phyloP scores from a whole-genome alignment of 1,140 invertebrate species.

The Drosophila yakuba region DNA sequence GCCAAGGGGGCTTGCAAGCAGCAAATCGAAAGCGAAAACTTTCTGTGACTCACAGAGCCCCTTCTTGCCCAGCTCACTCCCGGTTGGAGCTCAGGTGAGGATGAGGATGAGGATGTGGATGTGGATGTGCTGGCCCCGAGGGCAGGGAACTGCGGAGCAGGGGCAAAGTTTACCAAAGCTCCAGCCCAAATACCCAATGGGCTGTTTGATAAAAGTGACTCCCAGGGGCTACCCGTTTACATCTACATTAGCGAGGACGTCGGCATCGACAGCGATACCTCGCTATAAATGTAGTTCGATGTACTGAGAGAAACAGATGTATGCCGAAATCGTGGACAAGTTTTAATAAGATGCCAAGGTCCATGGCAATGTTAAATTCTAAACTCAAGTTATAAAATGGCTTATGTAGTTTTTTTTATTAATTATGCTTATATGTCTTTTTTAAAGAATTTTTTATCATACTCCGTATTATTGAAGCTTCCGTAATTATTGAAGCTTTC shows the following conservation, averaged over 20 bases:
- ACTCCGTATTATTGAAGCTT: too few species aligned
- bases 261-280: slow-evolving; percentile 39
- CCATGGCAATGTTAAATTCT: too few species aligned
- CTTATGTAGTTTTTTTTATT: too few species aligned
- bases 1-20: slow-evolving; percentile 27
- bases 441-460: too few species aligned
- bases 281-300: slow-evolving; percentile 43
- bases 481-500: too few species aligned
- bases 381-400: too few species aligned
- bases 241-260: slow-evolving; percentile 75
- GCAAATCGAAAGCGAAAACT: slow-evolving; percentile 82
- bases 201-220: slow-evolving; percentile 79
- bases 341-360: too few species aligned
- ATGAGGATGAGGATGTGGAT: slow-evolving; percentile 5
- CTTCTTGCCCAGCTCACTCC: neutral
- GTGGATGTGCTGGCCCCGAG: slow-evolving; percentile 19
- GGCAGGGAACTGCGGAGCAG: slow-evolving; percentile 10
- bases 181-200: slow-evolving; percentile 78
- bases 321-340: too few species aligned
- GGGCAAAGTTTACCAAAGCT: slow-evolving; percentile 78
- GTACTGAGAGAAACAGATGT: neutral
- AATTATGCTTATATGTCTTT: too few species aligned
- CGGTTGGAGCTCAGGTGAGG: slow-evolving; percentile 15
- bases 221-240: slow-evolving; percentile 64
- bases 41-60: slow-evolving; percentile 72